A percentile compares a stretch with the other conserved stretches of the same genome.
phyloP scores from a whole-genome alignment of 2,113 vertebrate species.

The Myiagra hebetior region DNA sequence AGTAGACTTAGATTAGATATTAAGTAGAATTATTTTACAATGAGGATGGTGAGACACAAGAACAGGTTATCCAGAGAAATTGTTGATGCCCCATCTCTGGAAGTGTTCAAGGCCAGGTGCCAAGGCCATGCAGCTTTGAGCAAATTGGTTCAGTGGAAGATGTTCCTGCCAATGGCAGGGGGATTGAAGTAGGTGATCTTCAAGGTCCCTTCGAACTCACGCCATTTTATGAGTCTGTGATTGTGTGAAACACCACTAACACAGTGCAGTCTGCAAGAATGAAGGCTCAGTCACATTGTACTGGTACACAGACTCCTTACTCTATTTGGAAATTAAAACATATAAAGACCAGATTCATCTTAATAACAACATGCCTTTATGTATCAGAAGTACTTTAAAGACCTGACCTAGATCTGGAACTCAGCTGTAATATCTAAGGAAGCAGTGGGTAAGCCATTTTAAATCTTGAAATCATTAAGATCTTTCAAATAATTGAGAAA shows the following conservation, averaged over 20 bases:
- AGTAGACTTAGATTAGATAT: not conserved
- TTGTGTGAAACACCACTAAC: constrained; percentile 1
- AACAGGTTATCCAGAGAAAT: not conserved
- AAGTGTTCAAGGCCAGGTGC: not conserved
- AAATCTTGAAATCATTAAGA: not conserved
- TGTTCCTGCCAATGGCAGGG: not conserved
- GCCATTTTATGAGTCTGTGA: not conserved
- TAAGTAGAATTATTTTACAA: not conserved
- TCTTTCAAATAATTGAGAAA: not conserved
- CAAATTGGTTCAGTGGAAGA: not conserved
- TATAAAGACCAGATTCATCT: not conserved
- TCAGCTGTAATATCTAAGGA: not conserved
- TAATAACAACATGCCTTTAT: not conserved
- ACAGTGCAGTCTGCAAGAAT: not conserved
- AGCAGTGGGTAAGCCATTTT: not conserved
- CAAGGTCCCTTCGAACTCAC: not conserved
- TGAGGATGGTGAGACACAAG: not conserved
- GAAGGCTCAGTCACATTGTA: not conserved
- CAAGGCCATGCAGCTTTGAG: not conserved
- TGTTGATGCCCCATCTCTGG: not conserved
- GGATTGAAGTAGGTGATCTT: not conserved
- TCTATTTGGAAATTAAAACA: not conserved
- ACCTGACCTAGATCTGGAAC: not conserved
- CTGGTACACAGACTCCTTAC: not conserved
- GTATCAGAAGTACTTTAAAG: not conserved